A percentile compares a stretch with the other conserved stretches of the same genome.
Evolutionary conservation across 64 coral and sea anemone genomes (phyloP).

Genomic region (Platygyra sinensis): DNA sequence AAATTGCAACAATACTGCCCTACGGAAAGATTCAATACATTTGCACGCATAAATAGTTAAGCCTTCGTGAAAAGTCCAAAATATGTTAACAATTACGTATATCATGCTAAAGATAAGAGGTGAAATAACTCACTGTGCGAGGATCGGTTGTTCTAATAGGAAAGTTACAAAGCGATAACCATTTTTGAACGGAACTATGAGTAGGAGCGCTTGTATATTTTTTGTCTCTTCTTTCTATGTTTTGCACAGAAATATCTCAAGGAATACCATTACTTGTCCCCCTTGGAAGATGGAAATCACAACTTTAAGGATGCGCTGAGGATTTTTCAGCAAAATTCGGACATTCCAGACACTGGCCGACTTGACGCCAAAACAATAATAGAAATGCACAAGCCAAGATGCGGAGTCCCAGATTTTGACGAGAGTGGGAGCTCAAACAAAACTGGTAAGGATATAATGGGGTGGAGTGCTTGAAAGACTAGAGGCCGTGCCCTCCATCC

Average conservation of each 20-base stretch:
- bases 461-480: too few species aligned
- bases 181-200: neutral
- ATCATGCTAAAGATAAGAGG: too few species aligned
- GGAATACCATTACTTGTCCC: slow-evolving; percentile 49
- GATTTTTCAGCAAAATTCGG: slow-evolving; percentile 17
- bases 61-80: too few species aligned
- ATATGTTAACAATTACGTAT: too few species aligned
- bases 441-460: neutral
- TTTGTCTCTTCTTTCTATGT: neutral
- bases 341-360: slow-evolving; percentile 47
- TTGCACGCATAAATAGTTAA: too few species aligned
- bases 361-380: slow-evolving; percentile 37
- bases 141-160: too few species aligned
- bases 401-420: slow-evolving; percentile 60
- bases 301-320: slow-evolving; percentile 33
- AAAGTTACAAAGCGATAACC: neutral
- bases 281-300: slow-evolving; percentile 38
- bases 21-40: too few species aligned
- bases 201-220: neutral
- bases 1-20: too few species aligned
- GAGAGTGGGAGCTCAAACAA: slow-evolving; percentile 25
- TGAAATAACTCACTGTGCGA: too few species aligned
- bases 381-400: slow-evolving; percentile 55
- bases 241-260: slow-evolving; percentile 38
- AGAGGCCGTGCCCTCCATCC: too few species aligned